Evolutionary conservation across 2,797 vertebrate species (phyloP).

Genomic region (Australoheros facetus): DNA sequence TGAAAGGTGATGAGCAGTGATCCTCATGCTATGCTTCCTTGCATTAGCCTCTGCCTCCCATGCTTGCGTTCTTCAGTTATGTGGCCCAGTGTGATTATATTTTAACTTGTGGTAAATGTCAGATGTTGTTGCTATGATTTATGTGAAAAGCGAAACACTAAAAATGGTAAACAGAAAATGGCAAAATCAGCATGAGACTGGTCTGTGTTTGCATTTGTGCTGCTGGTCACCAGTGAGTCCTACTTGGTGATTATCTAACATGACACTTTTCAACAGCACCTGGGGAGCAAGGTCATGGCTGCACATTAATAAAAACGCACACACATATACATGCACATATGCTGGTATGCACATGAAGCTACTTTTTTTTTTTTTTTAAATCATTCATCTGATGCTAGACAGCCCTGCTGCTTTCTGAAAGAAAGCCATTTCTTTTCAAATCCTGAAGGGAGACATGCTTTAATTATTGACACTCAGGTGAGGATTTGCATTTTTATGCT

Average conservation of each 20-base stretch:
- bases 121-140: constrained; percentile 59
- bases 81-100: constrained; percentile 51
- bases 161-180: constrained; percentile 63
- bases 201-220: constrained; percentile 57
- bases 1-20: constrained; percentile 25
- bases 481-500: constrained; percentile 65
- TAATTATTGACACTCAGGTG: constrained; percentile 72
- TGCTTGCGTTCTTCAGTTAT: constrained; percentile 38
- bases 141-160: constrained; percentile 49
- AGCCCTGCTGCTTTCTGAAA: constrained; percentile 41
- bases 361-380: background rate
- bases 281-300: constrained; percentile 63
- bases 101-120: constrained; percentile 70
- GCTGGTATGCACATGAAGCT: background rate
- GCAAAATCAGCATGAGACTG: constrained; percentile 66
- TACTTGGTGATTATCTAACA: constrained; percentile 65
- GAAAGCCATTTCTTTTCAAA: constrained; percentile 38
- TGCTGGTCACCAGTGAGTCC: constrained; percentile 48
- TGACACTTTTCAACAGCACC: constrained; percentile 66
- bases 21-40: constrained; percentile 41
- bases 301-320: constrained; percentile 23
- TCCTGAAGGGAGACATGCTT: constrained; percentile 50
- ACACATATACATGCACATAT: constrained; percentile 2
- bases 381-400: constrained; percentile 32
- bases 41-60: constrained; percentile 39